Evolutionary conservation across 2,797 vertebrate genomes (phyloP).

Genomic region (Manis crassicaudata): DNA sequence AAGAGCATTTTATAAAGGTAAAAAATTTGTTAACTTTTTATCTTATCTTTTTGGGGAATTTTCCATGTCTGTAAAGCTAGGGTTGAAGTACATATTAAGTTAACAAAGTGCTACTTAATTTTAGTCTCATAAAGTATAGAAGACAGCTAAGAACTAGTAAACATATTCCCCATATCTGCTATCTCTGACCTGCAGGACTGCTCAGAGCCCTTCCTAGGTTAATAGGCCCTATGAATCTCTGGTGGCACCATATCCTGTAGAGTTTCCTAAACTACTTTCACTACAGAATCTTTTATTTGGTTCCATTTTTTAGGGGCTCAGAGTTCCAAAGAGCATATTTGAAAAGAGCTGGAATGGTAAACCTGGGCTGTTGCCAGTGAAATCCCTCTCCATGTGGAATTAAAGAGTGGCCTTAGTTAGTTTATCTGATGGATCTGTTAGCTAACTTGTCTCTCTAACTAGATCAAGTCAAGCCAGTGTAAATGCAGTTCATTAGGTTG

Average conservation of each 20-base stretch:
- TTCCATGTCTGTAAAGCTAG: not conserved
- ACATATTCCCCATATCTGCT: not conserved
- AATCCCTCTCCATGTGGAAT: not conserved
- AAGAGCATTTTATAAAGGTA: not conserved
- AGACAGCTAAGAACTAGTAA: not conserved
- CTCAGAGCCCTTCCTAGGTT: not conserved
- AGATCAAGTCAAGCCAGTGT: not conserved
- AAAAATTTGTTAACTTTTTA: slow-evolving; percentile 46
- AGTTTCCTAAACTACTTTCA: not conserved
- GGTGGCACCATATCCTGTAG: not conserved
- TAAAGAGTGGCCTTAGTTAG: not conserved
- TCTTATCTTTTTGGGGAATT: slow-evolving; percentile 35
- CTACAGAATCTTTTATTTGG: not conserved
- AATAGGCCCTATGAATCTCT: not conserved
- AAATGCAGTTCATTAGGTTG: slow-evolving; percentile 10
- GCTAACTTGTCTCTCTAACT: not conserved
- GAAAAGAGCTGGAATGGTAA: not conserved
- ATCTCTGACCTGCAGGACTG: not conserved
- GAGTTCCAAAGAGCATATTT: not conserved
- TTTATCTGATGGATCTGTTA: not conserved
- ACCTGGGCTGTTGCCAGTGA: not conserved
- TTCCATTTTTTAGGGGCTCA: not conserved
- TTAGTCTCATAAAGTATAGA: not conserved
- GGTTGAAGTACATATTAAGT: not conserved
- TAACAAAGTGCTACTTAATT: not conserved